Evolutionary conservation across 2,888 invertebrate genomes (phyloP).

Genomic region (Lithodes maja): DNA sequence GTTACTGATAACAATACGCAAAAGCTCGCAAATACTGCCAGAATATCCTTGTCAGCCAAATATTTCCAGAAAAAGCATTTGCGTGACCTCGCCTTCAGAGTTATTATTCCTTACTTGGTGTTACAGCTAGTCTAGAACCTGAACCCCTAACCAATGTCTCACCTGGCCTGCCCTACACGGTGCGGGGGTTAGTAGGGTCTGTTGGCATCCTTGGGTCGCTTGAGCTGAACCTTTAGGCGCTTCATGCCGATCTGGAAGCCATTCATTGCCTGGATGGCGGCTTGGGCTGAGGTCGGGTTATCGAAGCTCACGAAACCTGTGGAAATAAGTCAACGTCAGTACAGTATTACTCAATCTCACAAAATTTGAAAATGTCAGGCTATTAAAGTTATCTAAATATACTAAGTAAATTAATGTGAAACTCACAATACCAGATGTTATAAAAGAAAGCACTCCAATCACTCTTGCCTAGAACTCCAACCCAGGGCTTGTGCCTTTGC

Average conservation of each 20-base stretch:
- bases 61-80: too few species aligned
- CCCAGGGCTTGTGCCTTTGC: too few species aligned
- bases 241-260: slow-evolving; percentile 99
- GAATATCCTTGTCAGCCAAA: too few species aligned
- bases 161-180: slow-evolving; percentile 66
- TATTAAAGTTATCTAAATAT: background rate
- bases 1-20: too few species aligned
- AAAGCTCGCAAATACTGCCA: too few species aligned
- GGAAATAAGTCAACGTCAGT: background rate
- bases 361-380: background rate
- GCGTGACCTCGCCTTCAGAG: too few species aligned
- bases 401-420: background rate
- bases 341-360: background rate
- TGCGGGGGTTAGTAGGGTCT: slow-evolving; percentile 88
- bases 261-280: slow-evolving; percentile 99
- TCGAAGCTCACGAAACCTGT: slow-evolving; percentile 99
- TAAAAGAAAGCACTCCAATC: too few species aligned
- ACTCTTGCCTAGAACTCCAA: too few species aligned
- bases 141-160: background rate
- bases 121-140: too few species aligned
- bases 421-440: too few species aligned
- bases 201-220: slow-evolving; percentile 98
- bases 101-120: too few species aligned
- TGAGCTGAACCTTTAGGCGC: slow-evolving; percentile 98
- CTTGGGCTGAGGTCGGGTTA: slow-evolving; percentile 97